Conservation (phyloP, 2,888 invertebrate genomes). For the Helobdella robusta region DNA sequence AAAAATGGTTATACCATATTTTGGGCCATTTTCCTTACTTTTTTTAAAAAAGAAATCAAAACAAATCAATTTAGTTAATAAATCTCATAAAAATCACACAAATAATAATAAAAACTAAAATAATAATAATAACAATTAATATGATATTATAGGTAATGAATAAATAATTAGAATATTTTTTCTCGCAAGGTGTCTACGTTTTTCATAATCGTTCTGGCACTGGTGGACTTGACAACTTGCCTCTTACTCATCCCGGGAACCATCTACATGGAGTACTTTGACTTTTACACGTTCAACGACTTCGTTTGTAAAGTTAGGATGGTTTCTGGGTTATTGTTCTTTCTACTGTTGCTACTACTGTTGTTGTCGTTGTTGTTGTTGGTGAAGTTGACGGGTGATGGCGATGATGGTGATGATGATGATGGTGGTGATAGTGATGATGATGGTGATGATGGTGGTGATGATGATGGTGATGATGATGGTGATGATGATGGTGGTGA, state of each 20-base stretch:
- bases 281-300: slow-evolving; percentile 38
- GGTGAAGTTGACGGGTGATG: not conserved
- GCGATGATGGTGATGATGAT: not conserved
- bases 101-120: no score
- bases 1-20: no score
- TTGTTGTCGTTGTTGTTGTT: not conserved
- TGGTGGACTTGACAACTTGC: slow-evolving; percentile 44
- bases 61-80: no score
- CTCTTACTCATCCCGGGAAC: slow-evolving; percentile 41
- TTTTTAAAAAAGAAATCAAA: no score
- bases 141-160: no score
- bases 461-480: slow-evolving; percentile 15
- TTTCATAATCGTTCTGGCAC: slow-evolving; percentile 44
- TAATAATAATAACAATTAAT: no score
- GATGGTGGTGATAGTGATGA: not conserved
- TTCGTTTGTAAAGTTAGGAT: slow-evolving; percentile 38
- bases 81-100: no score
- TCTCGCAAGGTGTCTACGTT: slow-evolving; percentile 42
- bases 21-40: no score
- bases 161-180: no score
- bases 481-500: not conserved
- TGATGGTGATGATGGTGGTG: slow-evolving; percentile 1
- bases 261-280: slow-evolving; percentile 40
- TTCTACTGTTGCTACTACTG: not conserved
- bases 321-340: not conserved